These are phyloP conservation scores for Fragum sueziense DNA, from an alignment of 2,888 invertebrate genomes.

Conservation along the genomic window DNA sequence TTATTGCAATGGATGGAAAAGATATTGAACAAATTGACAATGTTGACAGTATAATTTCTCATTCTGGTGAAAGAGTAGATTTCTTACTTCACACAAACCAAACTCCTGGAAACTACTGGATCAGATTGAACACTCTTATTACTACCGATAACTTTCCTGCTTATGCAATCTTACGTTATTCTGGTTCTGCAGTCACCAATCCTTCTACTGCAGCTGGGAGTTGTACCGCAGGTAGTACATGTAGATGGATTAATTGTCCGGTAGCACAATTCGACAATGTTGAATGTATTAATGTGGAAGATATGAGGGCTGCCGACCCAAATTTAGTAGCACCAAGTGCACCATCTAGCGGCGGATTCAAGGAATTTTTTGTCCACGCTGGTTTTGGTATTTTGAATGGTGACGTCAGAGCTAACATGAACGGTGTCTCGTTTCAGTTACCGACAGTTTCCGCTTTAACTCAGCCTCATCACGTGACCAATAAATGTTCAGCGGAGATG, in stretches of 20 bases:
- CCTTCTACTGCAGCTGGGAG: constrained; percentile 26
- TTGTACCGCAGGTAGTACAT: constrained; percentile 36
- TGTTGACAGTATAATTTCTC: constrained; percentile 63
- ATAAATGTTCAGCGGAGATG: constrained; percentile 8
- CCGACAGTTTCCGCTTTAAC: constrained; percentile 38
- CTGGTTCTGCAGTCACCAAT: constrained; percentile 9
- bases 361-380: constrained; percentile 36
- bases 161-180: constrained; percentile 58
- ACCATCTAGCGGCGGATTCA: constrained; percentile 10
- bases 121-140: constrained; percentile 67
- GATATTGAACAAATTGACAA: constrained; percentile 59
- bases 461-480: constrained; percentile 30
- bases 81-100: constrained; percentile 66
- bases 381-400: constrained; percentile 5
- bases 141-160: constrained; percentile 38
- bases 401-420: constrained; percentile 12
- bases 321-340: constrained; percentile 12
- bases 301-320: background rate
- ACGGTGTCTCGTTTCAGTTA: constrained; percentile 23
- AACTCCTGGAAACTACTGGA: constrained; percentile 68
- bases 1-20: constrained; percentile 69
- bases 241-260: constrained; percentile 54
- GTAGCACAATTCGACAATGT: constrained; percentile 6
- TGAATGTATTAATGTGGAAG: constrained; percentile 13
- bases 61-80: constrained; percentile 73